Evolutionary conservation across 1,140 invertebrate species (phyloP).

Genomic region (Psix sp.): DNA sequence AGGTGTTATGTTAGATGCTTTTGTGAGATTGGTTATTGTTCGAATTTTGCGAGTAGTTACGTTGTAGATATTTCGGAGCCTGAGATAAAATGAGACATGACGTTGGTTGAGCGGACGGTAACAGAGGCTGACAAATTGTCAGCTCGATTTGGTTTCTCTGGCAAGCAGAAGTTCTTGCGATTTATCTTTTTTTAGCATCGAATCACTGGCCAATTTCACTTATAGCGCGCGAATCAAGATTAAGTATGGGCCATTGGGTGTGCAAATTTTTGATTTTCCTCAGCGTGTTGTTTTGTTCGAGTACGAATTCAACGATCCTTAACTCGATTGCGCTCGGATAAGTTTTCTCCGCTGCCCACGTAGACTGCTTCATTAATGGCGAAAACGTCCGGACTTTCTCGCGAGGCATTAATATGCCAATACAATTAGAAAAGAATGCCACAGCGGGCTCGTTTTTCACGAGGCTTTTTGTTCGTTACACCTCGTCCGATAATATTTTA

Average conservation of each 20-base stretch:
- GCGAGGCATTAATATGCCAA: constrained; percentile 34
- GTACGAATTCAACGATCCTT: constrained; percentile 20
- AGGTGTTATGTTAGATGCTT: too few relatives aligned
- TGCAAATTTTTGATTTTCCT: background rate
- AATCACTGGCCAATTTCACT: too few relatives aligned
- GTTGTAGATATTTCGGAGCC: constrained; percentile 51
- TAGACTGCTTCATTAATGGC: constrained; percentile 47
- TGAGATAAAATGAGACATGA: constrained; percentile 54
- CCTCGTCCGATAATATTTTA: constrained; percentile 14
- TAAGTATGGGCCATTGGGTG: too few relatives aligned
- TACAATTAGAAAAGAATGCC: constrained; percentile 38
- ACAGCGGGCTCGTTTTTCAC: constrained; percentile 10
- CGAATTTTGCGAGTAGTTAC: too few relatives aligned
- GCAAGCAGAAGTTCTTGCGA: too few relatives aligned
- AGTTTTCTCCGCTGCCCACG: constrained; percentile 52
- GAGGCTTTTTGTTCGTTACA: constrained; percentile 9
- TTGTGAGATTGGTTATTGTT: too few relatives aligned
- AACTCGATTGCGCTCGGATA: constrained; percentile 22
- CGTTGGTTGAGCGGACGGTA: constrained; percentile 27
- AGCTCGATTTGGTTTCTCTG: constrained; percentile 57
- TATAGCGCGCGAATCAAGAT: too few relatives aligned
- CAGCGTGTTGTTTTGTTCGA: constrained; percentile 4
- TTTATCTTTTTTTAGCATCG: too few relatives aligned
- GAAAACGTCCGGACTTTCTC: constrained; percentile 46
- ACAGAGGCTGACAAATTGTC: constrained; percentile 60